phyloP scores from a whole-genome alignment of 2,797 vertebrate genomes.

The Anomalospiza imberbis region DNA sequence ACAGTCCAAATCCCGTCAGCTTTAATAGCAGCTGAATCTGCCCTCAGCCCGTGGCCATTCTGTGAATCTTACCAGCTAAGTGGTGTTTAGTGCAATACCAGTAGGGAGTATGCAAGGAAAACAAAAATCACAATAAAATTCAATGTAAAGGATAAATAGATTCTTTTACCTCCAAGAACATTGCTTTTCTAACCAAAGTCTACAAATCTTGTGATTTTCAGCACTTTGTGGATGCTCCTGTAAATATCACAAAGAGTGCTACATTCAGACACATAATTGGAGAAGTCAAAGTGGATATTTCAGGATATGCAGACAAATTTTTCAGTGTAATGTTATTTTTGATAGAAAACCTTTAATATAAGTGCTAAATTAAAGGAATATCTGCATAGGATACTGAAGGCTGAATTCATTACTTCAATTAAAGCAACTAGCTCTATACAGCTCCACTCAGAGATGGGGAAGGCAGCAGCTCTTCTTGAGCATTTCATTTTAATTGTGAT shows the following conservation, averaged over 20 bases:
- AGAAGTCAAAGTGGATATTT: not conserved
- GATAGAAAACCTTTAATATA: not conserved
- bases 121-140: not conserved
- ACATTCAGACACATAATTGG: not conserved
- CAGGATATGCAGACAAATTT: not conserved
- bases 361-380: not conserved
- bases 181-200: not conserved
- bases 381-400: not conserved
- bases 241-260: not conserved
- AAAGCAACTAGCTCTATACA: not conserved
- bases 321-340: not conserved
- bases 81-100: not conserved
- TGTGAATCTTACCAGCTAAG: not conserved
- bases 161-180: not conserved
- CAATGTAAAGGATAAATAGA: not conserved
- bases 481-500: not conserved
- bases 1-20: not conserved
- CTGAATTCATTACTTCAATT: constrained; percentile 25
- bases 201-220: not conserved
- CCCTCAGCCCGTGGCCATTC: not conserved
- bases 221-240: not conserved
- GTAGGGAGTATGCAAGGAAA: not conserved
- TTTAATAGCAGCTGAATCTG: not conserved
- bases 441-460: not conserved
- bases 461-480: not conserved